Evolutionary conservation across 1,140 invertebrate species (phyloP), one percentile per base, ranked within the genome.

Genomic region (Zaprionus lachaisei): DNA sequence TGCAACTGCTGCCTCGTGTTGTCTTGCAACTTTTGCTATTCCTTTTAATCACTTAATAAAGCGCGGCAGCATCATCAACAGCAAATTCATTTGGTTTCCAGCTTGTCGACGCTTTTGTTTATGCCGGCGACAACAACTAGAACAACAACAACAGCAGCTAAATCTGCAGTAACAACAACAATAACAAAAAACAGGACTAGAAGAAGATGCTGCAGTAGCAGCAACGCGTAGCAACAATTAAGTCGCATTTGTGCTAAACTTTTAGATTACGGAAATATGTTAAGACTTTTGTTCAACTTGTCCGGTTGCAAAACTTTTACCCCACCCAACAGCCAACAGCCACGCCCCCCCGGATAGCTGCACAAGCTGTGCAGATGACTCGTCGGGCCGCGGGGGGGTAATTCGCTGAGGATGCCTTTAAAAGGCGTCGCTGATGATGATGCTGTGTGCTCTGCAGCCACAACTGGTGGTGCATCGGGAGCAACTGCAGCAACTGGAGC

Each of bases 251-350:
- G 84, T 89, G 79, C 73, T 78, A 87, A 87, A 87, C 83, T 87
- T 87, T 87, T 75, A 80, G 84, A 87, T 83, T 89, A 79, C 68
- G 80, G 89, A 87, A 87, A 87, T 87, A 89, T 87, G 84, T 79
- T 83, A 89, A 87, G 84, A 87, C 84, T 87, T 89, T 89, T 87
- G 84, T 83, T 83, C 77, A 87, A 89, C 84, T 87, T 87, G 80
- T 81, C 80, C 84, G 80, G 65, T 68, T 86, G 79, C 61, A 68
- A 79, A 73, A 86, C 57, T 80, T 75, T 80, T 67, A n/a, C 24
- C 5, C 34, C 41, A 34, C 62, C 51, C 51, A 22, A 14, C 28
- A 31, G 28, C 14, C 17, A 14, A 14, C 54, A 9, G 28, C 28
- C 28, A 31, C 28, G 28, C 7, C 28, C 6, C 28, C 28, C 26